These are phyloP conservation scores for Fistularia tabacaria DNA, from an alignment of 2,797 vertebrate genomes.

Conservation along the genomic window DNA sequence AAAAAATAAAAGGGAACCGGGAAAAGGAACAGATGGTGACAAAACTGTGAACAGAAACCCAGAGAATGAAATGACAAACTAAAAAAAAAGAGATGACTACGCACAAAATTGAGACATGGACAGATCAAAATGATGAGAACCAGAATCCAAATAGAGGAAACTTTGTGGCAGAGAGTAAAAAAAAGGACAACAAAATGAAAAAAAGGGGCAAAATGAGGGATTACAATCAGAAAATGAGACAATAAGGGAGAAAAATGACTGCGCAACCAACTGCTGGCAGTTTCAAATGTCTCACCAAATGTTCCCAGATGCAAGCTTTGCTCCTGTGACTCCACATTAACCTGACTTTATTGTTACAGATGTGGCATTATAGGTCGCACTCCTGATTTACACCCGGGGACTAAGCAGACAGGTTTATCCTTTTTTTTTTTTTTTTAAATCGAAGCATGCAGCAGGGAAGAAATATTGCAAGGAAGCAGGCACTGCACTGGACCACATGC, in stretches of 20 bases:
- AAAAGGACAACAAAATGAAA: constrained; percentile 10
- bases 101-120: constrained; percentile 3
- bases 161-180: constrained; percentile 23
- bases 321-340: constrained; percentile 56
- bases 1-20: constrained; percentile 10
- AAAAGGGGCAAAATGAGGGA: constrained; percentile 4
- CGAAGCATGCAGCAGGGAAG: constrained; percentile 33
- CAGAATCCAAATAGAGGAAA: constrained; percentile 7
- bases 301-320: constrained; percentile 58
- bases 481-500: constrained; percentile 39
- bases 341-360: constrained; percentile 72
- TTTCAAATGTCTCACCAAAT: constrained; percentile 69
- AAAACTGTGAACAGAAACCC: constrained; percentile 25
- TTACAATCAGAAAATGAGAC: constrained; percentile 35
- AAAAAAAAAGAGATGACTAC: not conserved
- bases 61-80: not conserved
- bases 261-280: constrained; percentile 28
- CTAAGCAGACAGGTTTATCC: constrained; percentile 27
- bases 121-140: constrained; percentile 10
- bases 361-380: constrained; percentile 60
- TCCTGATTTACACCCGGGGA: constrained; percentile 62
- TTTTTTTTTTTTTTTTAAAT: constrained; percentile 46
- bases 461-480: constrained; percentile 41
- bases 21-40: constrained; percentile 35
- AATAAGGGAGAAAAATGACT: constrained; percentile 36